Percentiles rank a stretch among this genome's conserved stretches.
phyloP scores from a whole-genome alignment of 2,888 invertebrate genomes.

The Aspidapion aeneum region DNA sequence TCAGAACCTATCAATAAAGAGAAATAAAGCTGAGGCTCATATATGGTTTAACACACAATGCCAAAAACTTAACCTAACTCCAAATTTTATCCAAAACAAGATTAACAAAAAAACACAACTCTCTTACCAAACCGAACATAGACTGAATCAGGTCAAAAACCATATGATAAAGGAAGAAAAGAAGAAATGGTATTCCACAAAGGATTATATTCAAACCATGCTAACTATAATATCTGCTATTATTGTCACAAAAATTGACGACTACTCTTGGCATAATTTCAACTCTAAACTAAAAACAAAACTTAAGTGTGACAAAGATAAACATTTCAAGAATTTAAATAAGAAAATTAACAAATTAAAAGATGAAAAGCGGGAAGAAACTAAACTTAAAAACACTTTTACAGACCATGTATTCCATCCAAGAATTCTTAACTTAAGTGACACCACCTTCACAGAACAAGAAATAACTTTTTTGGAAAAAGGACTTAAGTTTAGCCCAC shows the following conservation, averaged over 20 bases:
- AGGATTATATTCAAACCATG: background rate
- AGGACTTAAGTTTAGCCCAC: background rate
- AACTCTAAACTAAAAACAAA: background rate
- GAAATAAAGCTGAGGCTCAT: background rate
- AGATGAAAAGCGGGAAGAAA: background rate
- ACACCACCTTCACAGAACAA: background rate
- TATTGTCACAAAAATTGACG: background rate
- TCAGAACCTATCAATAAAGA: background rate
- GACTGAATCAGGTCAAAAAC: background rate
- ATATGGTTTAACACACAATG: background rate
- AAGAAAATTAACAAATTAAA: background rate
- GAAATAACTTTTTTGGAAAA: background rate
- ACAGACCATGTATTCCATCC: background rate
- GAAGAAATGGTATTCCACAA: background rate
- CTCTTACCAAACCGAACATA: background rate
- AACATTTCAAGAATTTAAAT: background rate
- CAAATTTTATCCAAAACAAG: background rate
- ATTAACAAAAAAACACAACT: background rate
- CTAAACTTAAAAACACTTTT: background rate
- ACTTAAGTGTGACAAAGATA: too few relatives aligned
- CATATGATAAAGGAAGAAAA: background rate
- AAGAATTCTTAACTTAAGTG: background rate
- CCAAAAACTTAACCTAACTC: background rate
- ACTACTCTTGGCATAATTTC: background rate
- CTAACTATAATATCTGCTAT: background rate